Conservation (phyloP, 1,140 invertebrate species). For the Drosophila eugracilis region DNA sequence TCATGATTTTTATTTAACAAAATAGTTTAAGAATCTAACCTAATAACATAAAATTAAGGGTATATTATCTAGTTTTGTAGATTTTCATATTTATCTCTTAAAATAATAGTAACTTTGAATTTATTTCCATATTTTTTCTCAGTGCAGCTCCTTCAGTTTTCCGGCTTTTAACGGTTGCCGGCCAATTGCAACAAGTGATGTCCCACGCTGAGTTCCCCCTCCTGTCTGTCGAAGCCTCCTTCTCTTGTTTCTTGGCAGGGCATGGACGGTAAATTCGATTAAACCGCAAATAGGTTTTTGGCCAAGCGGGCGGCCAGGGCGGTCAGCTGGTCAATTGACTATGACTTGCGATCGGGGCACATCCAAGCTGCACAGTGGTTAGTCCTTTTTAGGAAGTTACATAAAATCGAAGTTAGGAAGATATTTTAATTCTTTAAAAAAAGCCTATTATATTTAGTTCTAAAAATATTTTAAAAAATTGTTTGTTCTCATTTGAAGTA, state of each 20-base stretch:
- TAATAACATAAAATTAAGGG: too few species aligned
- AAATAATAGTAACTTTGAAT: too few species aligned
- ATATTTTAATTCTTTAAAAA: too few species aligned
- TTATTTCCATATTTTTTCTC: too few species aligned
- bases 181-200: slow-evolving; percentile 69
- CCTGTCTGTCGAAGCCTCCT: background rate
- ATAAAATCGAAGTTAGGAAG: too few species aligned
- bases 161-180: slow-evolving; percentile 46
- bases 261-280: slow-evolving; percentile 80
- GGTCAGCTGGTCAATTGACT: slow-evolving; percentile 67
- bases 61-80: background rate
- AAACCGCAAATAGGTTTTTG: slow-evolving; percentile 79
- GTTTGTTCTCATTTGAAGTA: too few species aligned
- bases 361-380: slow-evolving; percentile 42
- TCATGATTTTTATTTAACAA: too few species aligned
- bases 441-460: too few species aligned
- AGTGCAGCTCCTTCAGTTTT: slow-evolving; percentile 30
- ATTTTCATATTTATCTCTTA: background rate
- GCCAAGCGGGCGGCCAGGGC: slow-evolving; percentile 49
- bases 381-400: background rate
- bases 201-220: slow-evolving; percentile 43
- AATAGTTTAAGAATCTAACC: too few species aligned
- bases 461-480: too few species aligned
- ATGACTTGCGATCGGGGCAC: slow-evolving; percentile 50
- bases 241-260: slow-evolving; percentile 49